A percentile compares a stretch with the other conserved stretches of the same genome.
These are phyloP conservation scores for Capreolus pygargus DNA, from an alignment of 2,113 vertebrate genomes.

Conservation along the genomic window DNA sequence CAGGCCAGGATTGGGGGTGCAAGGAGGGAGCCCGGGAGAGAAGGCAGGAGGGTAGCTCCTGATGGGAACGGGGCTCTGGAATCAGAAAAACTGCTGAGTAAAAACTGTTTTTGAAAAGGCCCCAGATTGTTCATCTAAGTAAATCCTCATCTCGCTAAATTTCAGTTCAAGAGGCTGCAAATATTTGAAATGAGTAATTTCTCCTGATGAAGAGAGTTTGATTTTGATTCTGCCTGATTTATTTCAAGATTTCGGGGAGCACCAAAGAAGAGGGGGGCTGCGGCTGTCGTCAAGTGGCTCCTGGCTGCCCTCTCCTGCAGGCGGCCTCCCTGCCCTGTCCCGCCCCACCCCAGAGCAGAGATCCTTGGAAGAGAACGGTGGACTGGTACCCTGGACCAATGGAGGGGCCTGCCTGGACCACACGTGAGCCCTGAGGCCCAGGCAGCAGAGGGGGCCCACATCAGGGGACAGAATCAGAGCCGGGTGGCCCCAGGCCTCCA, in stretches of 20 bases:
- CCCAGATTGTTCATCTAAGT: conserved; percentile 52
- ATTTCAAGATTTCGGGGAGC: conserved; percentile 53
- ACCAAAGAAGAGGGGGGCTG: conserved; percentile 19
- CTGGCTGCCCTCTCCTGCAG: neutral
- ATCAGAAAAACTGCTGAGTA: conserved; percentile 58
- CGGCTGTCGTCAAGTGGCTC: neutral
- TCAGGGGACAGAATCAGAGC: neutral
- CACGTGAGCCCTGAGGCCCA: fast-evolving
- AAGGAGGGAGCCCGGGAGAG: neutral
- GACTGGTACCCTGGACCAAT: neutral
- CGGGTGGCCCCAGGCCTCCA: neutral
- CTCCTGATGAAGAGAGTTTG: conserved; percentile 68
- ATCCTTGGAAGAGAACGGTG: neutral
- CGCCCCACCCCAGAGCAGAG: neutral
- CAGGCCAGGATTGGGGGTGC: neutral
- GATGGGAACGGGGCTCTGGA: neutral
- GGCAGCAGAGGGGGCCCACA: neutral
- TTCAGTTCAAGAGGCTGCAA: conserved; percentile 57
- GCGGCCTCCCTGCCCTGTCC: neutral
- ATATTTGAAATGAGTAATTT: conserved; percentile 71
- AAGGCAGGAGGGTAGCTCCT: neutral
- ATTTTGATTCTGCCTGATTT: conserved; percentile 66
- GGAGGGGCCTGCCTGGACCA: neutral
- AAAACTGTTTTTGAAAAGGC: conserved; percentile 42
- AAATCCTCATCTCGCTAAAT: conserved; percentile 27